Evolutionary conservation across 2,797 vertebrate species (phyloP).

Genomic region (Graptemys geographica): DNA sequence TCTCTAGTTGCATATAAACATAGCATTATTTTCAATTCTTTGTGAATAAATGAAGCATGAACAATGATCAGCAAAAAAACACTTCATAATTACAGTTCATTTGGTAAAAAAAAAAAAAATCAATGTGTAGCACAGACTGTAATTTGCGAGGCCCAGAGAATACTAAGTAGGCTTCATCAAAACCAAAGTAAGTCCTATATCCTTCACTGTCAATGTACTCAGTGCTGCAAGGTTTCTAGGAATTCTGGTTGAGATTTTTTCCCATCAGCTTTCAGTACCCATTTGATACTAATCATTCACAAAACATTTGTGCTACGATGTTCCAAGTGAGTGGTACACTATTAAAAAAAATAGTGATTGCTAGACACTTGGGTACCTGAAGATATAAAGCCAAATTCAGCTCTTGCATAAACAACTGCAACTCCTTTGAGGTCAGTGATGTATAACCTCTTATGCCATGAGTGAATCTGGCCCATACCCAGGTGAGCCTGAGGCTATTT

Average conservation of each 20-base stretch:
- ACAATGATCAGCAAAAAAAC: not conserved
- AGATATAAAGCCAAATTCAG: not conserved
- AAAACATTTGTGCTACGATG: not conserved
- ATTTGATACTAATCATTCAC: not conserved
- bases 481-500: not conserved
- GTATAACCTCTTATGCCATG: not conserved
- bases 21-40: not conserved
- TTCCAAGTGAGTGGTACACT: not conserved
- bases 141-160: not conserved
- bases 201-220: not conserved
- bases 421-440: not conserved
- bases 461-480: not conserved
- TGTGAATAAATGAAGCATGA: not conserved
- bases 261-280: not conserved
- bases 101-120: not conserved
- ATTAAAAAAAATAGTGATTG: not conserved
- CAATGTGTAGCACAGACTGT: not conserved
- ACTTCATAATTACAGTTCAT: not conserved
- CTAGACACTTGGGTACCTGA: not conserved
- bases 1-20: not conserved
- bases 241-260: not conserved
- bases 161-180: conserved; percentile 3
- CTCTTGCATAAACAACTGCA: not conserved
- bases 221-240: not conserved
- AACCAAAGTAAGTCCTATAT: not conserved